Base-by-base conservation (phyloP, 1,140 invertebrate genomes). In the Dendrolimus kikuchii region DNA sequence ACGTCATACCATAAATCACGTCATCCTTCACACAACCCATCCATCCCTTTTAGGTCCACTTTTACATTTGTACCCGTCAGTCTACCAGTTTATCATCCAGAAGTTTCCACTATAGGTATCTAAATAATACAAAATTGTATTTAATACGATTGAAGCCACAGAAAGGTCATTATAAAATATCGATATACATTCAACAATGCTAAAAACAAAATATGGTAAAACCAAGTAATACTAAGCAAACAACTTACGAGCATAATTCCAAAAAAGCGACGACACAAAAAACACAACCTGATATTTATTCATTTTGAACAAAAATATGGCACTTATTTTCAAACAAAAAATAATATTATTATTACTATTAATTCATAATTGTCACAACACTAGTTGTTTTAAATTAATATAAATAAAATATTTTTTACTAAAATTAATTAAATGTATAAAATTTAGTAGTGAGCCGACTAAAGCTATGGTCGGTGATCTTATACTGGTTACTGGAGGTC, bases 401-500 rank as follows among this genome's bases (percentile, higher is more conserved):
- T 53, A 57, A 48, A 47, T 47, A 53, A 41, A 40, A 42, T 54
- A 23, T 54, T 38, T 45, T 58, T 55, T 60, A 39, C 52, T 49
- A 49, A 54, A 40, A 52, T 52, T 52, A 43, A 38, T 40, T 48
- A 47, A 61, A 57, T 57, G 51, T 53, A 54, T 57, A 48, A 48
- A 53, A 51, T 40, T 7, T 36, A n/a, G 10, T 37, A 23, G 41
- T 51, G 46, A 54, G 40, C 53, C 46, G 66, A 65, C 64, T 59
- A 71, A 60, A 61, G 53, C 71, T 60, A 54, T 52, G 63, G 70
- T 67, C 55, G 57, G 63, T 66, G 68, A 58, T 43, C 57, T 64
- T 62, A 62, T 57, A 77, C 74, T 80, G 77, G 67, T 59, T 71
- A 55, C 62, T 72, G 64, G 66, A 80, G 77, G 77, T 77, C 77